Conservation (phyloP, 2,797 vertebrate species). For the Mormyrops attenuatus region DNA sequence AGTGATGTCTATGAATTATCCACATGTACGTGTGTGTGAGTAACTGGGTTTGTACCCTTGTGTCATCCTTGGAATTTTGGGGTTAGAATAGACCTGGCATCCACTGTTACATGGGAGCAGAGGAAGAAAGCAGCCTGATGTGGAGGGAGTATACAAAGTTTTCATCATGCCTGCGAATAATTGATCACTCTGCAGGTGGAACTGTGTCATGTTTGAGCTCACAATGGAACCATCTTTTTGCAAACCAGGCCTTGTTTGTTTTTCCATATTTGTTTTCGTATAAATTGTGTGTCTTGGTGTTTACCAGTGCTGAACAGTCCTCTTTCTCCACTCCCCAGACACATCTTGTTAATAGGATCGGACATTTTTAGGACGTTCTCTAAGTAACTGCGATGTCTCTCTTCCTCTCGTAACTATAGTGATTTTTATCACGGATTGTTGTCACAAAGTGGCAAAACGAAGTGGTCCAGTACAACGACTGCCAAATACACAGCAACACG, state of each 20-base stretch:
- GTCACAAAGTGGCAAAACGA: neutral
- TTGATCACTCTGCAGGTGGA: neutral
- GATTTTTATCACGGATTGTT: neutral
- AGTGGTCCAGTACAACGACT: neutral
- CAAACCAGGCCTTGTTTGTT: neutral
- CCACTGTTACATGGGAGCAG: neutral
- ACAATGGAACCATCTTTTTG: neutral
- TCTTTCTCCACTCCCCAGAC: neutral
- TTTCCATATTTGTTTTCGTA: neutral
- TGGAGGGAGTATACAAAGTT: neutral
- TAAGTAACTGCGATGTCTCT: neutral
- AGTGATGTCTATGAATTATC: neutral
- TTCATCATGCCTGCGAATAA: neutral
- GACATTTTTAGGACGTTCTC: slow-evolving; percentile 2
- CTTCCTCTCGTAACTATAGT: neutral
- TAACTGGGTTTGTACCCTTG: neutral
- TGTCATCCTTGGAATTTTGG: neutral
- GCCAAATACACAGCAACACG: neutral
- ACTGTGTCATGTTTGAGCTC: neutral
- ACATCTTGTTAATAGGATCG: neutral
- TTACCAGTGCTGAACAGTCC: neutral
- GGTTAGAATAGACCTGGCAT: neutral
- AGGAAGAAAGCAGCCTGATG: neutral
- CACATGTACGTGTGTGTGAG: neutral
- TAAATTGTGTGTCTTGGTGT: neutral